These are phyloP conservation scores for Grallaria varia DNA, from an alignment of 2,113 vertebrate genomes.

Conservation along the genomic window DNA sequence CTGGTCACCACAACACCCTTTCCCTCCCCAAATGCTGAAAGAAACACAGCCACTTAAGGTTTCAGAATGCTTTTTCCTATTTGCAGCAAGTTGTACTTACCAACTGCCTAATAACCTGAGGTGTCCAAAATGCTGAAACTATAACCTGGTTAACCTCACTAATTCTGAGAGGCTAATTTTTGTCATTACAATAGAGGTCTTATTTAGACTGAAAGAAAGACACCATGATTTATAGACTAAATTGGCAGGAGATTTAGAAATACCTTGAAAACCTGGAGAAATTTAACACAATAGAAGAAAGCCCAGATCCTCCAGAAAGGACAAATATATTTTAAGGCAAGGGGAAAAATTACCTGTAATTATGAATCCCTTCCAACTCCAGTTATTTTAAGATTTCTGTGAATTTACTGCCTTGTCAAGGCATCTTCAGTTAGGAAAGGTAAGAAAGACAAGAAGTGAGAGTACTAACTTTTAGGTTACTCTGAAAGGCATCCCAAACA, in stretches of 20 bases:
- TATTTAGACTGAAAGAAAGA: not conserved
- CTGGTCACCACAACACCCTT: not conserved
- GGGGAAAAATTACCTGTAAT: not conserved
- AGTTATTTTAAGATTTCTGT: not conserved
- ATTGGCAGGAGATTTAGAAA: not conserved
- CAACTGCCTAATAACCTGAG: not conserved
- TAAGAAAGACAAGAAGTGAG: not conserved
- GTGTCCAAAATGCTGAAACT: conserved; percentile 17
- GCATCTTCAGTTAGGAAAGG: not conserved
- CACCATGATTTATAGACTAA: not conserved
- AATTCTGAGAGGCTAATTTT: not conserved
- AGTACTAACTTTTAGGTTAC: not conserved
- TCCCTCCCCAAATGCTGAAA: not conserved
- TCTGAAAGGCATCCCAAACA: not conserved
- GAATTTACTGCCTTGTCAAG: not conserved
- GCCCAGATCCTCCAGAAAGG: not conserved
- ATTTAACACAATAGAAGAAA: not conserved
- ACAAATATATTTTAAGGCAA: not conserved
- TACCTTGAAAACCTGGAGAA: not conserved
- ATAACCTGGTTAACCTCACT: not conserved
- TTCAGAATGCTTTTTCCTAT: not conserved
- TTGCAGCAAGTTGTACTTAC: not conserved
- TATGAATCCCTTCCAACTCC: not conserved
- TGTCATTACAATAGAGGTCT: not conserved
- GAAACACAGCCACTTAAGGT: not conserved